Base-by-base conservation (phyloP, 2,888 invertebrate genomes). In the Chironomus tentans region DNA sequence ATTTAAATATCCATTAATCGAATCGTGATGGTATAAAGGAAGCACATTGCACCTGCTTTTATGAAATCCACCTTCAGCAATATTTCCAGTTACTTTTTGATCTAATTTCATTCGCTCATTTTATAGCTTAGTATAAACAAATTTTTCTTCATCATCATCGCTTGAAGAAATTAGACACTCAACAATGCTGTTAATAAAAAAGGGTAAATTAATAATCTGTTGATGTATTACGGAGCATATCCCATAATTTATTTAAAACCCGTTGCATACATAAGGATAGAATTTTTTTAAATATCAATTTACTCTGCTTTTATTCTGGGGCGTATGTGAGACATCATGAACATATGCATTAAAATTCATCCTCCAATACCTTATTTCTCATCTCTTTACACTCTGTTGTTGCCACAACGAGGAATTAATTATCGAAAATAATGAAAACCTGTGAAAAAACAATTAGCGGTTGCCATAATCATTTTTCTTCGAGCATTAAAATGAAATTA, bases 401-500 rank as follows among this genome's bases (percentile, higher is more conserved):
- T 38, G 38, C 50, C 15, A 50, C 68, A 68, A 38, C 15, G 48
- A 70, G 47, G 68, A 74, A 74, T 74, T 74, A 74, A 74, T 74
- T 68, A 74, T 48, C 62, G 21, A 38, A 38, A 28, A 68, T 38
- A 46, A 18, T 46, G 15, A 50, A 68, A 62, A 74, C 10, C 74
- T 46, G 74, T 62, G 73, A 73, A 73, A 65, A 73, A 65, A 61
- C 71, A 71, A 71, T 71, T 56, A 71, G 56, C 71, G 61, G 61
- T 71, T 71, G 70, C 70, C 70, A 70, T 47, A 70, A 70, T 50
- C 70, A 70, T 70, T 70, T 70, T 50, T 70, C 70, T 50, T 65
- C 22, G 22, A 65, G 21, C 65, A 65, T 24, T 21, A 65, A 65
- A 65, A 65, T 15, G 18, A 56, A 56, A 56, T 56, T 56, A 56